Percentiles rank a stretch among this genome's conserved stretches.
phyloP scores from a whole-genome alignment of 2,888 invertebrate species.

The Drosophila algonquin region DNA sequence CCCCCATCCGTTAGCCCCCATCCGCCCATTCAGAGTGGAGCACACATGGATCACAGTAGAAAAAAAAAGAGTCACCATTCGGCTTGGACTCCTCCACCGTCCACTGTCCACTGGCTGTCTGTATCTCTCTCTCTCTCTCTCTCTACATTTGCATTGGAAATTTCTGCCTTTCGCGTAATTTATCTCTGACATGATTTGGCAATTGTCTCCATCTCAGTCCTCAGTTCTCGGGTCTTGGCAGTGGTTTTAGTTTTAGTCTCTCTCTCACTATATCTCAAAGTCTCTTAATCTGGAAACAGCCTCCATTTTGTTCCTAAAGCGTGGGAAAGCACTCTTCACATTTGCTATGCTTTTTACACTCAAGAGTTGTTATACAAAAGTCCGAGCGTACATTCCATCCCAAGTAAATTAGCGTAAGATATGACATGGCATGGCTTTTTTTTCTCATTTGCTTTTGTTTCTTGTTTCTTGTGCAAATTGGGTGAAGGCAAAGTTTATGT shows the following conservation, averaged over 20 bases:
- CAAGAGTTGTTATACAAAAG: conserved; percentile 3
- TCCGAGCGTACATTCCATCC: background rate
- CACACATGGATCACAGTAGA: background rate
- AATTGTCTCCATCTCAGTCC: conserved; percentile 17
- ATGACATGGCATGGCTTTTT: background rate
- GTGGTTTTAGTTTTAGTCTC: background rate
- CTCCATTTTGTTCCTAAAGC: conserved; percentile 51
- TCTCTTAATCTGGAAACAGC: conserved; percentile 4
- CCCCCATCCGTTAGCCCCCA: conserved; percentile 20
- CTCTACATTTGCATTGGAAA: conserved; percentile 50
- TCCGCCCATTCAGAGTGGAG: conserved; percentile 28
- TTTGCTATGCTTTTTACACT: conserved; percentile 23
- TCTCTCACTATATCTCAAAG: background rate
- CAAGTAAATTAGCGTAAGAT: conserved; percentile 27
- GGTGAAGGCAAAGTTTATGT: conserved; percentile 1
- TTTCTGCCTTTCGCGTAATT: conserved; percentile 52
- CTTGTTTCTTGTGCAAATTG: background rate
- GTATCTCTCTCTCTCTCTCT: background rate
- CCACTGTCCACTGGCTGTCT: background rate
- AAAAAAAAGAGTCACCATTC: conserved; percentile 29
- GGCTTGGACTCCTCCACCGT: conserved; percentile 3
- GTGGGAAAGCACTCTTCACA: conserved; percentile 57
- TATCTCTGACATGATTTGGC: conserved; percentile 52
- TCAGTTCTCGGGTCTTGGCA: background rate
- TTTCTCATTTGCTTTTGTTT: conserved; percentile 7